Percentiles rank a stretch among this genome's conserved stretches.
phyloP scores from a whole-genome alignment of 2,113 vertebrate species.

The Macquaria ambigua region DNA sequence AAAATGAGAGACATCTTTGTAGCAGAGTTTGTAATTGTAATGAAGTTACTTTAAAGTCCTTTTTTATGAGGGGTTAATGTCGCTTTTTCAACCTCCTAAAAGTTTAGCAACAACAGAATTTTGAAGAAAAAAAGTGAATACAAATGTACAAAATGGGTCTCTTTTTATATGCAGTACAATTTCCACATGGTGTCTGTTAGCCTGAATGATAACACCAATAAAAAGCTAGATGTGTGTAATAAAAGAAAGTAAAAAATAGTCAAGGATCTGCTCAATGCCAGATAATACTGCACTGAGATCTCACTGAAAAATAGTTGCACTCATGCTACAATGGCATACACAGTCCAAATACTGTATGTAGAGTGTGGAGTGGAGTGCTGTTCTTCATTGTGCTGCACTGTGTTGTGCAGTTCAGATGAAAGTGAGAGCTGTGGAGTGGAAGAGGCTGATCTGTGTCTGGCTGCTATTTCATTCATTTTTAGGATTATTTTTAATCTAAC shows the following conservation, averaged over 20 bases:
- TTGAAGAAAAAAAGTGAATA: neutral
- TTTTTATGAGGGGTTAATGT: slow-evolving; percentile 12
- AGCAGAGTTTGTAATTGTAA: neutral
- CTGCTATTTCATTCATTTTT: neutral
- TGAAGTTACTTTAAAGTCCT: neutral
- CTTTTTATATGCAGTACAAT: neutral
- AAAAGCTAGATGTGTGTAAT: slow-evolving; percentile 20
- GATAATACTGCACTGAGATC: slow-evolving; percentile 10
- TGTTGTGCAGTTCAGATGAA: neutral
- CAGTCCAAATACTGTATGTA: neutral
- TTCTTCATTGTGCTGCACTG: neutral
- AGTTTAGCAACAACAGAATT: neutral
- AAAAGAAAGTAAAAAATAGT: neutral
- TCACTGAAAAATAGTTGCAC: neutral
- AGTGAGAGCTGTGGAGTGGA: neutral
- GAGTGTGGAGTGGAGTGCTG: neutral
- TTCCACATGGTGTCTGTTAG: neutral
- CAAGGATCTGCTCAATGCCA: slow-evolving; percentile 7
- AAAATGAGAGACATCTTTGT: neutral
- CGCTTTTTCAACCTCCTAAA: neutral
- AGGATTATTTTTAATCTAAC: slow-evolving; percentile 31
- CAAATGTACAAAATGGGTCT: neutral
- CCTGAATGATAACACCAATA: slow-evolving; percentile 5
- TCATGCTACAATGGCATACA: neutral
- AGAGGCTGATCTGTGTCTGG: slow-evolving; percentile 3